Conservation (phyloP, 2,797 vertebrate species). For the Acanthurus leucopareius region DNA sequence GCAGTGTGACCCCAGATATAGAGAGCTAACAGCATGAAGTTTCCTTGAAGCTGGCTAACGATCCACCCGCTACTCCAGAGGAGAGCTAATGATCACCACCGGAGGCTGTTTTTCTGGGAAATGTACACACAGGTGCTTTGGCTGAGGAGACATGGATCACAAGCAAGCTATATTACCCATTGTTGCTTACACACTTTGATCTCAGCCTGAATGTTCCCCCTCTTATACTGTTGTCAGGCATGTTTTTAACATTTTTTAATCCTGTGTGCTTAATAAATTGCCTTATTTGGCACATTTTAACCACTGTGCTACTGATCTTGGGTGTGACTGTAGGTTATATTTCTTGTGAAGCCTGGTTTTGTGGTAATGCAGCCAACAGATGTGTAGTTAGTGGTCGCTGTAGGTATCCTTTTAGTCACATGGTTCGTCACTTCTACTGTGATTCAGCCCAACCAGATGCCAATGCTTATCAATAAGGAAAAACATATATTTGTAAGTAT, state of each 20-base stretch:
- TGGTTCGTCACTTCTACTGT: conserved; percentile 4
- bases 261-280: conserved; percentile 67
- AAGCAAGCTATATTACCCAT: conserved; percentile 59
- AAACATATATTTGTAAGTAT: background rate
- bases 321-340: conserved; percentile 23
- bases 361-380: conserved; percentile 27
- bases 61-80: conserved; percentile 66
- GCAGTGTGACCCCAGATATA: conserved; percentile 59
- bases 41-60: conserved; percentile 75
- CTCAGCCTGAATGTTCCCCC: conserved; percentile 67
- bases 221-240: conserved; percentile 43
- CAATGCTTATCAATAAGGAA: conserved; percentile 20
- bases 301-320: conserved; percentile 14
- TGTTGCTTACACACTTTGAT: conserved; percentile 76
- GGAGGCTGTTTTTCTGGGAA: conserved; percentile 70
- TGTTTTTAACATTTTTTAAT: conserved; percentile 68
- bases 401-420: conserved; percentile 7
- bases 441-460: conserved; percentile 15
- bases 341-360: conserved; percentile 34
- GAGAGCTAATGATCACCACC: conserved; percentile 77
- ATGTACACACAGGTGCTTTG: conserved; percentile 76
- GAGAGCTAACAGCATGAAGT: conserved; percentile 60
- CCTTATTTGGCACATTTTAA: conserved; percentile 43
- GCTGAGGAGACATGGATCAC: conserved; percentile 61
- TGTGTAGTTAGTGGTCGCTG: background rate